A percentile compares a stretch with the other conserved stretches of the same genome.
phyloP scores from a whole-genome alignment of 23 tunicate species.

The Clavelina lepadiformis region DNA sequence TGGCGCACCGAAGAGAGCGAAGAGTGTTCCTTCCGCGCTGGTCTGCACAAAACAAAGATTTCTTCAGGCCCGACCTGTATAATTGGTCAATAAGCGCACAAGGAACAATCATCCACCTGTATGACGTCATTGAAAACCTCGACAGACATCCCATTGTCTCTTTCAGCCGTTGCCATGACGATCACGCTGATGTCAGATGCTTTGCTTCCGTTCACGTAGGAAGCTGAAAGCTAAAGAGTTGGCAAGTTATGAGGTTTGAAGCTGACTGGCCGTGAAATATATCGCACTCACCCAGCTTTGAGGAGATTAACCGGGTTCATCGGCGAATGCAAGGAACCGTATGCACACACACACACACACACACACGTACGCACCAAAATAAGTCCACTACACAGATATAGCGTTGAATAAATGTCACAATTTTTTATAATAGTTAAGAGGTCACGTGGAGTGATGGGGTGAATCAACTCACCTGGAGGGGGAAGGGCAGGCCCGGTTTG shows the following conservation, averaged over 20 bases:
- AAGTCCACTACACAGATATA: too few relatives aligned
- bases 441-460: too few relatives aligned
- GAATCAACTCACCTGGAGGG: constrained; percentile 20
- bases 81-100: background rate
- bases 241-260: too few relatives aligned
- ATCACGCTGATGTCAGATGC: constrained; percentile 7
- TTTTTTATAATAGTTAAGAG: too few relatives aligned
- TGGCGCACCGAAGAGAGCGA: constrained; percentile 3
- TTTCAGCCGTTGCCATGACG: background rate
- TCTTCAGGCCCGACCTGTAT: background rate
- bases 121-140: background rate
- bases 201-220: constrained; percentile 1
- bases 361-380: too few relatives aligned
- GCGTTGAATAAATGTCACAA: too few relatives aligned
- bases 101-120: background rate
- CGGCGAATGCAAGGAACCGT: too few relatives aligned
- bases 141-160: background rate
- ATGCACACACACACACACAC: too few relatives aligned
- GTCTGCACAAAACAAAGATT: constrained; percentile 16
- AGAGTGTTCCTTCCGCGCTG: constrained; percentile 6
- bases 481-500: constrained; percentile 48
- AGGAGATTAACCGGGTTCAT: too few relatives aligned
- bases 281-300: too few relatives aligned
- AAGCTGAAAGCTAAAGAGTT: constrained; percentile 4
- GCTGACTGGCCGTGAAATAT: too few relatives aligned